A percentile compares a stretch with the other conserved stretches of the same genome.
Evolutionary conservation across 1,140 invertebrate species (phyloP).

Genomic region (honey bee (Apis mellifera)): DNA sequence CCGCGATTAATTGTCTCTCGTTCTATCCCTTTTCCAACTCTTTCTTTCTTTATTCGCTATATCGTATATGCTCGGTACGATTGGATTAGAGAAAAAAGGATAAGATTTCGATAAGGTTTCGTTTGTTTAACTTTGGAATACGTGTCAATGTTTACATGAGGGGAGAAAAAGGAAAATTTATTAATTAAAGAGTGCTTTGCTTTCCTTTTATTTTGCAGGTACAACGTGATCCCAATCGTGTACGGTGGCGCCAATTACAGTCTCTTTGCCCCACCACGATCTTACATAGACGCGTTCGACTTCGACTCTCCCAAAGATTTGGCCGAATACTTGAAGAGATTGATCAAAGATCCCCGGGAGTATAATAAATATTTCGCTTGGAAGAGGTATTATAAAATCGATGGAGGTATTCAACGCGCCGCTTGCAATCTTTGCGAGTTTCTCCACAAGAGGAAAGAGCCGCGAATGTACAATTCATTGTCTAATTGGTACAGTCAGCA

Average conservation of each 20-base stretch:
- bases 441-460: conserved; percentile 52
- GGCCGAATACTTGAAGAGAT: conserved; percentile 79
- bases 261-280: conserved; percentile 81
- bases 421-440: conserved; percentile 69
- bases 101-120: no score
- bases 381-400: conserved; percentile 77
- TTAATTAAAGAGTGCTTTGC: neutral
- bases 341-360: conserved; percentile 77
- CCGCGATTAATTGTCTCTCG: neutral
- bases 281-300: conserved; percentile 84
- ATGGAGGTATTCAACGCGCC: neutral
- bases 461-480: conserved; percentile 51
- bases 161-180: no score
- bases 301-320: conserved; percentile 81
- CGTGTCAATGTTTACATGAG: no score
- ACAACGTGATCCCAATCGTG: conserved; percentile 82
- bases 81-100: no score
- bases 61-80: no score
- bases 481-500: conserved; percentile 65
- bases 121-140: no score
- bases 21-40: no score
- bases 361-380: conserved; percentile 83
- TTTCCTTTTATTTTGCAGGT: conserved; percentile 57
- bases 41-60: no score
- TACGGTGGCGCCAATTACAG: conserved; percentile 83